Conservation (phyloP, 2,113 vertebrate genomes). For the Peromyscus leucopus region DNA sequence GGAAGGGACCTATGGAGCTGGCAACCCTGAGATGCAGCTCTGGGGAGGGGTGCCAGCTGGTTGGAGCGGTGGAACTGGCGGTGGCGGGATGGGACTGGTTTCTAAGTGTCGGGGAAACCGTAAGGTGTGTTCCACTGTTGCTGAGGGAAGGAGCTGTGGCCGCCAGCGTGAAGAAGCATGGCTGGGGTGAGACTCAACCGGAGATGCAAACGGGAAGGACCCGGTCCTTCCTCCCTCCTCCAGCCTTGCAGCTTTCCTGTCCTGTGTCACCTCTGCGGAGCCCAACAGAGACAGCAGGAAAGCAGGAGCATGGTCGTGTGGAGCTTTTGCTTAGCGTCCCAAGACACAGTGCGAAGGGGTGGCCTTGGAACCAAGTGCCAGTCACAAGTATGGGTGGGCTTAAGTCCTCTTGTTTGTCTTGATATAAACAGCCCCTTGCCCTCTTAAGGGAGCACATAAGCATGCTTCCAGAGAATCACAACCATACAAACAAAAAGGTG, state of each 20-base stretch:
- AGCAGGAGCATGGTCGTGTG: neutral
- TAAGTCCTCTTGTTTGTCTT: conserved; percentile 4
- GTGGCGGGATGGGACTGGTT: neutral
- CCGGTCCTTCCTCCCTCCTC: no score
- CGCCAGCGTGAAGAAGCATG: neutral
- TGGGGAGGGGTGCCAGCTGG: neutral
- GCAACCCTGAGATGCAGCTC: neutral
- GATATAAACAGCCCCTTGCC: neutral
- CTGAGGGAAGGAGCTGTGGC: neutral
- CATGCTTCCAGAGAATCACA: neutral
- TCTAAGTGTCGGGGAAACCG: neutral
- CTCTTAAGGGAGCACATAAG: neutral
- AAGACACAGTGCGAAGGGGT: neutral
- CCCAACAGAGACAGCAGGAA: neutral
- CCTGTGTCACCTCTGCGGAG: neutral
- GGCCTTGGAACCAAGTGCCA: neutral
- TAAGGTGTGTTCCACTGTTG: neutral
- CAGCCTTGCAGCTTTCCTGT: neutral
- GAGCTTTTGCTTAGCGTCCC: neutral
- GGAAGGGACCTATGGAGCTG: neutral
- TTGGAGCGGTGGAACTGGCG: neutral
- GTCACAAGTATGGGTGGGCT: neutral
- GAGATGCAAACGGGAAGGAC: neutral
- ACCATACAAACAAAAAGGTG: neutral
- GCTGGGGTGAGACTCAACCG: neutral